Base-by-base conservation (phyloP, 2,113 vertebrate species). In the Lophochroa leadbeateri region DNA sequence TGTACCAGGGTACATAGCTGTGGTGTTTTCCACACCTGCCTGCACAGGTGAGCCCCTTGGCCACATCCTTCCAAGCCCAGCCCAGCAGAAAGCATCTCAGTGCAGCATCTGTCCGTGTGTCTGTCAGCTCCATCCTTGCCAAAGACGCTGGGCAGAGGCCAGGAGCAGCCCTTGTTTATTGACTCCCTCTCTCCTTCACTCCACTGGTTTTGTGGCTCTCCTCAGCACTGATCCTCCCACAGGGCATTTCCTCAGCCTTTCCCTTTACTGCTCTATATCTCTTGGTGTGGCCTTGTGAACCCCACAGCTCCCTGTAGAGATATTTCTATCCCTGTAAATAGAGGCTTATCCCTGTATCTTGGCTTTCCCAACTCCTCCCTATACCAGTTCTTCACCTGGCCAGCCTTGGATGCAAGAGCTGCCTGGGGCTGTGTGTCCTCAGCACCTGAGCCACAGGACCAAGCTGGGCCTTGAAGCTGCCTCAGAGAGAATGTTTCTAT, bases 41-140 rank as follows among this genome's bases (percentile, higher is more conserved):
- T 60, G n/a, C 10, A 23, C 13, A 47, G 29, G 9, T 80, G 28
- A 80, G 43, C 21, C 39, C 55, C 7, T 10, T 21, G 49, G 44
- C 11, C 27, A 33, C n/a, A 17, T 44, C 41, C 27, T 81, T 49
- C 41, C 47, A 50, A 35, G 39, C 8, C 29, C 74, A 84, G 68
- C 44, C 43, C 68, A 58, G 67, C 9, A 46, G 72, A 46, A 69
- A 69, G 15, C 67, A 53, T 6, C 70, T 86, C 9, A 20, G n/a
- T 6, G 58, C 25, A 18, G 9, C 0, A 0, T 50, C 25, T 52
- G 43, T 70, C 23, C 8, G 49, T 4, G 21, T 0, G 0, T 57
- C 68, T 31, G 35, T 53, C 63, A 64, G 76, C 63, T 70, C 64
- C 2, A 2, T 39, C 50, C 4, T 2, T 50, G 21, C 41, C 2